Percentiles rank a stretch among this genome's conserved stretches.
Conservation (phyloP, 2,888 invertebrate species). For the Pachydiplax longipennis region DNA sequence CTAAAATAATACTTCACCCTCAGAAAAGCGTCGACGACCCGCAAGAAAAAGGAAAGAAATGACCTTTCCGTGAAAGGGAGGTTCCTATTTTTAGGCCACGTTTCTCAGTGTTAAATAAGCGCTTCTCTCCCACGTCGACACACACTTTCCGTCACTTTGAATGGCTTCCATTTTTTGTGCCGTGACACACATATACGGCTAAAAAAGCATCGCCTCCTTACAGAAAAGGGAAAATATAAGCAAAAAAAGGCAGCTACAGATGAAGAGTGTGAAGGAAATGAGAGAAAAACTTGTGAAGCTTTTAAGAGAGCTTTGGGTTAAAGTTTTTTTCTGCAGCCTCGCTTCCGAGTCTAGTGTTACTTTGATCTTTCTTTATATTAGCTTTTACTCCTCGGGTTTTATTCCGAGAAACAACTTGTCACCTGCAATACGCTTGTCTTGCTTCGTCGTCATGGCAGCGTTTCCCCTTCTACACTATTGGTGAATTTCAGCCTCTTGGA, state of each 20-base stretch:
- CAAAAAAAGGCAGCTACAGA: neutral
- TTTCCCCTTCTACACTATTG: too few species aligned
- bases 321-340: neutral
- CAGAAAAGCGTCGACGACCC: neutral
- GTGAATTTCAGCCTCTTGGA: neutral
- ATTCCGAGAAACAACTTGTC: neutral
- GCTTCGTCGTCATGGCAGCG: neutral
- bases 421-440: neutral
- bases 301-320: neutral
- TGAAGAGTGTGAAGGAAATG: neutral
- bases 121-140: neutral
- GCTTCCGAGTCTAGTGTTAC: neutral
- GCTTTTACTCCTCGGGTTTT: neutral
- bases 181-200: neutral
- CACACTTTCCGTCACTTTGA: neutral
- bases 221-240: neutral
- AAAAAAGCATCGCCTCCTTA: neutral
- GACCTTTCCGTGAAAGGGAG: neutral
- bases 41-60: neutral
- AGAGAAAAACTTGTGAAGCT: neutral
- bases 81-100: neutral
- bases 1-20: too few species aligned
- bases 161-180: neutral
- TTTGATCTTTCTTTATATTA: neutral
- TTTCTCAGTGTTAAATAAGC: neutral